These are phyloP conservation scores for Mycteria americana DNA, from an alignment of 2,797 vertebrate genomes.

Conservation along the genomic window DNA sequence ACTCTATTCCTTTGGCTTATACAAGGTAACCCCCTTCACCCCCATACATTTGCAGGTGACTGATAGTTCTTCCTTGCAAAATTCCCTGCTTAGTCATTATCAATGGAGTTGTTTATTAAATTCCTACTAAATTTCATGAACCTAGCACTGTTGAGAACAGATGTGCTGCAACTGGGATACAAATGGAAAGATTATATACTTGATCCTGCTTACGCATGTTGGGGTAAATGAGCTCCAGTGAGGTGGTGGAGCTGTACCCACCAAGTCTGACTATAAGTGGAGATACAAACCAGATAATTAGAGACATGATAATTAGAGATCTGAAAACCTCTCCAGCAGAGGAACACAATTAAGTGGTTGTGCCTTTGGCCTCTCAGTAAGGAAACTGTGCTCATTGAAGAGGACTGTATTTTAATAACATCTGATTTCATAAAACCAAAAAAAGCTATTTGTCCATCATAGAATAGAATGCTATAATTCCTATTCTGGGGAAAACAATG, in stretches of 20 bases:
- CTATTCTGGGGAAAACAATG: neutral
- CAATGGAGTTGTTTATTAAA: neutral
- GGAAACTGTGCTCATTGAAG: neutral
- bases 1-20: neutral
- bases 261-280: neutral
- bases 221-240: neutral
- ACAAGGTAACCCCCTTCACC: neutral
- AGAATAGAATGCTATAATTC: neutral
- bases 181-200: neutral
- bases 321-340: neutral
- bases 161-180: neutral
- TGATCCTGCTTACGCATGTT: neutral
- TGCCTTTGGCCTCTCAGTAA: neutral
- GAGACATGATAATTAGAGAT: neutral
- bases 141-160: neutral
- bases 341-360: neutral
- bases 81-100: neutral
- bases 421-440: neutral
- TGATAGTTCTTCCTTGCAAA: neutral
- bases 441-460: neutral
- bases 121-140: neutral
- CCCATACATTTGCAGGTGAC: neutral
- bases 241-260: neutral
- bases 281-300: neutral
- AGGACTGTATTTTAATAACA: neutral